Base-by-base conservation (phyloP, 2,113 vertebrate genomes). In the Vidua macroura region DNA sequence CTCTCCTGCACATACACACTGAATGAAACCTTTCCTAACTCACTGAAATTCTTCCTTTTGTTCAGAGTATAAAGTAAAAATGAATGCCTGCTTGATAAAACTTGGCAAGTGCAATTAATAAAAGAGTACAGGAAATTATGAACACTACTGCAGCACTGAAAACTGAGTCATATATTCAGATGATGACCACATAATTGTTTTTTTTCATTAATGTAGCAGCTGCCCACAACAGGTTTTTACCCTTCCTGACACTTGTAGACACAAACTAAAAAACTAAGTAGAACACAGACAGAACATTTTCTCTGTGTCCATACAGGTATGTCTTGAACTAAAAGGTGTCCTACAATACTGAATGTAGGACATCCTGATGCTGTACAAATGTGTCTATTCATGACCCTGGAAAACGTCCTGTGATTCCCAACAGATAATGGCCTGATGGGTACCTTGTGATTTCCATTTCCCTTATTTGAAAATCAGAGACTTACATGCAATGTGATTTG, bases 331-430 rank as follows among this genome's bases (percentile, higher is more conserved):
- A 33, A 68, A 81, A 52, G 2, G 0, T 51, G 2, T 30, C 23
- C 25, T 23, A 20, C 6, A 39, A 39, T 39, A 28, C 6, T 0
- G 0, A 63, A 44, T 12, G 0, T 15, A 55, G 48, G 24, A 46
- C 11, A 46, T 23, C 14, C 20, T 17, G 18, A 22, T 59, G 21
- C 30, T 46, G 3, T 18, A 31, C 3, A 0, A 2, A 3, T 11
- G 15, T 10, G 10, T 19, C 33, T 4, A 4, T 48, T 72, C 39
- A 81, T 77, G 31, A 49, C 21, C 13, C n/a, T 52, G 13, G 19
- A 1, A 70, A 67, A 67, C 15, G 7, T 53, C n/a, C 25, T 48
- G 3, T 17, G 8, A 21, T 48, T 55, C 3, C 3, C 24, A 58
- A 39, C 1, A 59, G 7, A 5, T 24, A 62, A 55, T 9, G 2